Evolutionary conservation across 2,888 invertebrate species (phyloP), one percentile per base, ranked within the genome.

Genomic region (Crossocerus cetratus): DNA sequence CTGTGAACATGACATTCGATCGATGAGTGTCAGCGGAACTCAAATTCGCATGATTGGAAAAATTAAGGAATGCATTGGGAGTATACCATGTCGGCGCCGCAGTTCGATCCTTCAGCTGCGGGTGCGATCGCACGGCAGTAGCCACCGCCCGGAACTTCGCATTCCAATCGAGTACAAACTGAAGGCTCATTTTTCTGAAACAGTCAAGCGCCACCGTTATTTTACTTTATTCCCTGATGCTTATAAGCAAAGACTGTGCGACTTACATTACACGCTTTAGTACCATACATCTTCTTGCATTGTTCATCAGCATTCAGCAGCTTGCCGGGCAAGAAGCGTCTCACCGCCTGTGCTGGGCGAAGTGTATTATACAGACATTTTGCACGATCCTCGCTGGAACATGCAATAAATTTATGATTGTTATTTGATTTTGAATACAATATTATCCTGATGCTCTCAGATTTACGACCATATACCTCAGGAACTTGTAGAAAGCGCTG

Each of bases 31-130:
- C 8, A 44, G 43, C 55, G 59, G 72, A 66, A 59, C 63, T 61
- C 53, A 45, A 64, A 21, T 44, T 56, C 20, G 13, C 8, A 57
- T 44, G 2, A 44, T 59, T 11, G 2, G 2, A 32, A 32, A 32
- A 32, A 3, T 32, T 1, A 18, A 59, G 5, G 4, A 23, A 23
- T 2, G 44, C 62, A 16, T 49, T 16, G 14, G 55, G 13, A 43
- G 53, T 80, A 91, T 92, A 97, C 97, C 93, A 96, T 95, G 89
- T 95, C 95, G 88, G 95, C 95, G 43, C 97, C 97, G 90, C 98
- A 98, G 0, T 95, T 93, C 16, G 97, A 97, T 20, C 98, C 97
- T 91, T 98, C 97, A 1, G 97, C 97, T 14, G 97, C 98, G 3
- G 97, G 97, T 81, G 97, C 92, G 91, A 96, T 96, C 70, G 97